These are phyloP conservation scores for Ptychadena robeensis DNA, from an alignment of 2,797 vertebrate genomes.

Conservation along the genomic window DNA sequence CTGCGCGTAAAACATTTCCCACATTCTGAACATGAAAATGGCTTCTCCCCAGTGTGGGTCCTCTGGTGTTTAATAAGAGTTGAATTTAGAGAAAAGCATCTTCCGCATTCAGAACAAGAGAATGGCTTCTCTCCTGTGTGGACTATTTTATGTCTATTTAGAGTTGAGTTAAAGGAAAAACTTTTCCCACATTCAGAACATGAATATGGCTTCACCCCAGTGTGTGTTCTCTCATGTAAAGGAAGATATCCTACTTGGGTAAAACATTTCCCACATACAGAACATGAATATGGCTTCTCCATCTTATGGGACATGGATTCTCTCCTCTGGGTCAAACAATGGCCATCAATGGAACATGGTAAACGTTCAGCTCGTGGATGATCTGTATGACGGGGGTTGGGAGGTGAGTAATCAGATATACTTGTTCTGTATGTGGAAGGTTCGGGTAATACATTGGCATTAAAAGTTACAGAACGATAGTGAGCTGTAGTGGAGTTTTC, in stretches of 20 bases:
- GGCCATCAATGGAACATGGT: neutral
- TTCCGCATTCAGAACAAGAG: neutral
- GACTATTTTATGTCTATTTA: neutral
- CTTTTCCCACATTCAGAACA: slow-evolving; percentile 11
- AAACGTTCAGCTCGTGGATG: neutral
- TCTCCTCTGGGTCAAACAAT: neutral
- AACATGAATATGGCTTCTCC: slow-evolving; percentile 2
- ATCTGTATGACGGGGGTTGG: neutral
- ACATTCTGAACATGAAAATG: neutral
- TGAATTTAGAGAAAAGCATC: neutral
- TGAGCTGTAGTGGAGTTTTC: neutral
- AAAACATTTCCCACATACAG: slow-evolving; percentile 8
- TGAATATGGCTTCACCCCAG: slow-evolving; percentile 5
- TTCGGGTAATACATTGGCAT: neutral
- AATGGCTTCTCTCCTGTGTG: neutral
- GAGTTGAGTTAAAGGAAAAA: neutral
- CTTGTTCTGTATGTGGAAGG: neutral
- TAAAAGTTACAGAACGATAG: neutral
- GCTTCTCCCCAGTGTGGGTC: neutral
- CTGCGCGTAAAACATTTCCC: neutral
- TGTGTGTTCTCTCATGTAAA: slow-evolving; percentile 1
- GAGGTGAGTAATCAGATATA: neutral
- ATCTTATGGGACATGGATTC: neutral
- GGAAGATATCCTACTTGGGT: neutral
- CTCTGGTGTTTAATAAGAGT: neutral